Base-by-base conservation (phyloP, 2,113 vertebrate genomes). In the Oreocharis arfaki region DNA sequence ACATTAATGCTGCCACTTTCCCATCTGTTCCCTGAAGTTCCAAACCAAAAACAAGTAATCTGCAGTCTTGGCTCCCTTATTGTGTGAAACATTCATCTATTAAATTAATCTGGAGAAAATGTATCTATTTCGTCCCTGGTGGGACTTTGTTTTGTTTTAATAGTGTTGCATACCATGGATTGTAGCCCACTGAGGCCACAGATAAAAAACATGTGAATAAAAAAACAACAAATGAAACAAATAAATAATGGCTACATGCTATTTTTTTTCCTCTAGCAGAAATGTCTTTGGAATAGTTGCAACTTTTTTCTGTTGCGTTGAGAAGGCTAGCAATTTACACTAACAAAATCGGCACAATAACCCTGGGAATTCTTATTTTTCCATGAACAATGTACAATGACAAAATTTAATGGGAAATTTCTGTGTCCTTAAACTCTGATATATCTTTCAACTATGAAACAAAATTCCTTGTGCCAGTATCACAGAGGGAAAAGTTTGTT, bases 61-160 rank as follows among this genome's bases (percentile, higher is more conserved):
- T 89, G 67, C 60, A 84, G 47, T 73, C 78, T 88, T 89, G 95
- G 84, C 79, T 93, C 85, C 49, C 41, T 65, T 49, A 22, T 20
- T 74, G 44, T 92, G 88, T 92, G 82, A 96, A 96, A 97, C 41
- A 70, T 80, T 65, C 35, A 77, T 68, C 94, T 93, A 78, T 84
- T 86, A 84, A 95, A 87, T 93, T 52, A 61, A 94, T 95, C 41
- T 93, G 80, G 69, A 87, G 70, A 88, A 97, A 93, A 89, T 55
- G 41, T 64, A 91, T 90, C 63, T 79, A 81, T 80, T 90, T 87
- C 39, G 78, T 75, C 71, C 63, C 90, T 56, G 7, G 11, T 87
- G 88, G 65, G 92, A 89, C 77, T 74, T 70, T 50, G 61, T 78
- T 96, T 71, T 86, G 28, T 80, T 95, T 94, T 91, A 82, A 81